Evolutionary conservation across 2,113 vertebrate species (phyloP).

Genomic region (Pseudorhombus dupliciocellatus): DNA sequence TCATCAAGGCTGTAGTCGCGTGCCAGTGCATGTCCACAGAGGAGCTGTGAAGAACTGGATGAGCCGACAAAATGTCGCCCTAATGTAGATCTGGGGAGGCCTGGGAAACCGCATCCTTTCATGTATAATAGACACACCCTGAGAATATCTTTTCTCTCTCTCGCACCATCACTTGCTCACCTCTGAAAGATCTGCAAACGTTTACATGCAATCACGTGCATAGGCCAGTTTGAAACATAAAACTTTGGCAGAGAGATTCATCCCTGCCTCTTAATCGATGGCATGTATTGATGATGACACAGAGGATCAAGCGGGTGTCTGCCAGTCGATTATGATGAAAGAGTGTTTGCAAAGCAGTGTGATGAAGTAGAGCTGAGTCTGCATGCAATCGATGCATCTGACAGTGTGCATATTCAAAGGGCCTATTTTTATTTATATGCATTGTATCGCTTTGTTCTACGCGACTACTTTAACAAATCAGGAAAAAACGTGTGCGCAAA

Average conservation of each 20-base stretch:
- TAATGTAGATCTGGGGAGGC: conserved; percentile 51
- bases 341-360: conserved; percentile 20
- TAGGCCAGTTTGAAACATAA: conserved; percentile 33
- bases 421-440: neutral
- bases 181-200: conserved; percentile 50
- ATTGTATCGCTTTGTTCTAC: conserved; percentile 5
- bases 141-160: conserved; percentile 52
- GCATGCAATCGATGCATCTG: neutral
- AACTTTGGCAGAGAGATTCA: conserved; percentile 39
- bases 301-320: conserved; percentile 30
- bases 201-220: conserved; percentile 31
- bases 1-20: conserved; percentile 45
- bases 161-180: conserved; percentile 16
- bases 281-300: conserved; percentile 45
- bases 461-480: neutral
- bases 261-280: conserved; percentile 31
- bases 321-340: conserved; percentile 40
- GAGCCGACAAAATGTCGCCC: conserved; percentile 63
- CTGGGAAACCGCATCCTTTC: conserved; percentile 52
- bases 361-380: neutral
- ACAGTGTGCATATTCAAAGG: neutral
- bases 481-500: neutral
- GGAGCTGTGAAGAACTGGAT: conserved; percentile 46
- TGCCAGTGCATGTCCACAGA: conserved; percentile 35
- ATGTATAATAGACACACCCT: conserved; percentile 65